phyloP scores from a whole-genome alignment of 1,140 invertebrate genomes.

The Dendrolimus kikuchii region DNA sequence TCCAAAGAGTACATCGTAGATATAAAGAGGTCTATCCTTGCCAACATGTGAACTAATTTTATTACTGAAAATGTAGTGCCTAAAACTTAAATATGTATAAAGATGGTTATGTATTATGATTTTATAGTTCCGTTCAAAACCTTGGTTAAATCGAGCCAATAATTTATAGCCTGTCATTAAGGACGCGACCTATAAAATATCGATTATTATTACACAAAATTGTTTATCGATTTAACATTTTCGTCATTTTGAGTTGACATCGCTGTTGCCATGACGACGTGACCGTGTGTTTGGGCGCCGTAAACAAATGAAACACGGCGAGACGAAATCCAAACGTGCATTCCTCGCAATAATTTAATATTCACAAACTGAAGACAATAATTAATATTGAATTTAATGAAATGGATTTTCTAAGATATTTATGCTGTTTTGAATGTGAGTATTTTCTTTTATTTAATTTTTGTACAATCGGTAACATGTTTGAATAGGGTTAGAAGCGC shows the following conservation, averaged over 20 bases:
- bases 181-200: background rate
- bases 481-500: no score
- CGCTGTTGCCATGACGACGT: conserved; percentile 40
- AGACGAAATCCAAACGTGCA: conserved; percentile 31
- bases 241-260: background rate
- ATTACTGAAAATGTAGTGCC: no score
- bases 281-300: conserved; percentile 42
- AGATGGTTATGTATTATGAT: no score
- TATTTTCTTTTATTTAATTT: no score
- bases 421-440: conserved; percentile 24
- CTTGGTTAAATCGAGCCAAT: no score
- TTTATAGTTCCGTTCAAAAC: no score
- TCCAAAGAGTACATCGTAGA: no score
- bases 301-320: conserved; percentile 61
- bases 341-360: background rate
- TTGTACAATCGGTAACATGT: no score
- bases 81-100: no score
- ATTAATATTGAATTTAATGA: conserved; percentile 5
- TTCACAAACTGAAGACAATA: conserved; percentile 4
- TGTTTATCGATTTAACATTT: conserved; percentile 2
- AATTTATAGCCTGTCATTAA: no score
- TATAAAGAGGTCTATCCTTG: no score
- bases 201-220: conserved; percentile 1
- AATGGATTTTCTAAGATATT: conserved; percentile 24
- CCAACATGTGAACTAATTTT: no score